Percentiles rank a stretch among this genome's conserved stretches.
Evolutionary conservation across 1,140 invertebrate species (phyloP).

Genomic region (Coptotermes formosanus): DNA sequence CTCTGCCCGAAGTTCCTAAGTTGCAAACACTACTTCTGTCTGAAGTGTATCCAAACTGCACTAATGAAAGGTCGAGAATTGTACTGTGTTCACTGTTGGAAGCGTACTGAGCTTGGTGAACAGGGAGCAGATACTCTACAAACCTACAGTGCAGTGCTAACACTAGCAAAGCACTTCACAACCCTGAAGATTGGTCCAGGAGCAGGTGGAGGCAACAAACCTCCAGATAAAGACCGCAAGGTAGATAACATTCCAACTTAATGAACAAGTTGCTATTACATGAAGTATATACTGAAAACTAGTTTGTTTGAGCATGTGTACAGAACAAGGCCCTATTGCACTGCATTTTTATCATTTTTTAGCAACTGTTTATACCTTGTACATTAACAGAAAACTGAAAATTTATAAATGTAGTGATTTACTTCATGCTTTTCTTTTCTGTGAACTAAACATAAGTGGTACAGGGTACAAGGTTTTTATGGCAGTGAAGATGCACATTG

Average conservation of each 20-base stretch:
- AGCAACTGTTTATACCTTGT: too few species aligned
- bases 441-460: too few species aligned
- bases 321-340: too few species aligned
- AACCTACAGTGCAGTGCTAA: conserved; percentile 62
- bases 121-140: conserved; percentile 63
- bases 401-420: too few species aligned
- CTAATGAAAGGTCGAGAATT: conserved; percentile 62
- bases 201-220: conserved; percentile 40
- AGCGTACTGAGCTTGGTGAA: conserved; percentile 60
- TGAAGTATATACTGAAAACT: too few species aligned
- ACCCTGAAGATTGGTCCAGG: conserved; percentile 52
- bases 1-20: conserved; percentile 69
- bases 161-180: conserved; percentile 59
- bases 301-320: too few species aligned
- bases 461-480: too few species aligned
- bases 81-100: conserved; percentile 68
- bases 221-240: conserved; percentile 53
- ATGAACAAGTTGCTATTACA: neutral
- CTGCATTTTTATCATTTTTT: too few species aligned
- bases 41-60: conserved; percentile 66
- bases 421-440: too few species aligned
- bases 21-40: conserved; percentile 75
- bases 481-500: too few species aligned
- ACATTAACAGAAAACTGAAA: too few species aligned
- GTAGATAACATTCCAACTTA: conserved; percentile 39